phyloP scores from a whole-genome alignment of 2,797 vertebrate species.

The Triplophysa bombifrons region DNA sequence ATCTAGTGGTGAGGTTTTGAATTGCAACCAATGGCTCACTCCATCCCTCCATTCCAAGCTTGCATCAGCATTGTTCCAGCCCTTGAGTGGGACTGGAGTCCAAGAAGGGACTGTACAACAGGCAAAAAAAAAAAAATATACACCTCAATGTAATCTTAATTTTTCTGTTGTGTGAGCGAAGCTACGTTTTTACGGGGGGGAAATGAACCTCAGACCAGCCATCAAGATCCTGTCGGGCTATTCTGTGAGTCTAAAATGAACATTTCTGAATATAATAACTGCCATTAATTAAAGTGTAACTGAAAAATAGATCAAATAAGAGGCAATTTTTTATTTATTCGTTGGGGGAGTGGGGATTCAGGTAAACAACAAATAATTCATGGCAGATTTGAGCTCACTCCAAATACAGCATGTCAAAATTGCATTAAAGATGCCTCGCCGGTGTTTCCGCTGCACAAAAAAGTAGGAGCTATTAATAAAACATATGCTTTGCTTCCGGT shows the following conservation, averaged over 20 bases:
- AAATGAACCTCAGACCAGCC: neutral
- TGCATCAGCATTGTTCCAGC: slow-evolving; percentile 42
- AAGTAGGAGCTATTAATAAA: slow-evolving; percentile 25
- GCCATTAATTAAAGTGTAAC: slow-evolving; percentile 27
- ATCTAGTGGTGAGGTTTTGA: no score
- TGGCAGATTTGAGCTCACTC: slow-evolving; percentile 29
- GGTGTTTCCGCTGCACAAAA: slow-evolving; percentile 4
- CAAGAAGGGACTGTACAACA: slow-evolving; percentile 1
- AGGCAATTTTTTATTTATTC: slow-evolving; percentile 7
- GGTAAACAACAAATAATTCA: slow-evolving; percentile 50
- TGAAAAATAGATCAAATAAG: slow-evolving; percentile 52
- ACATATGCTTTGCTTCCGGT: slow-evolving; percentile 7
- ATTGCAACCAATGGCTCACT: no score
- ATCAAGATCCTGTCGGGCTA: slow-evolving; percentile 40
- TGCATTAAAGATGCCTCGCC: slow-evolving; percentile 44
- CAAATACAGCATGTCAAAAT: slow-evolving; percentile 36
- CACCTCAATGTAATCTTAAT: slow-evolving; percentile 2
- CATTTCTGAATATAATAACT: slow-evolving; percentile 47
- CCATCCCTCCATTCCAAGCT: neutral
- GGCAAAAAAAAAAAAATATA: neutral
- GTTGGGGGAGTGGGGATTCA: slow-evolving; percentile 24
- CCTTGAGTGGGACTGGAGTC: neutral
- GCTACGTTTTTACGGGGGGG: neutral
- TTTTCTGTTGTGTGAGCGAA: neutral
- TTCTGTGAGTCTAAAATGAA: slow-evolving; percentile 48